Evolutionary conservation across 2,113 vertebrate species (phyloP), one percentile per base, ranked within the genome.

Genomic region (Coregonus clupeaformis): DNA sequence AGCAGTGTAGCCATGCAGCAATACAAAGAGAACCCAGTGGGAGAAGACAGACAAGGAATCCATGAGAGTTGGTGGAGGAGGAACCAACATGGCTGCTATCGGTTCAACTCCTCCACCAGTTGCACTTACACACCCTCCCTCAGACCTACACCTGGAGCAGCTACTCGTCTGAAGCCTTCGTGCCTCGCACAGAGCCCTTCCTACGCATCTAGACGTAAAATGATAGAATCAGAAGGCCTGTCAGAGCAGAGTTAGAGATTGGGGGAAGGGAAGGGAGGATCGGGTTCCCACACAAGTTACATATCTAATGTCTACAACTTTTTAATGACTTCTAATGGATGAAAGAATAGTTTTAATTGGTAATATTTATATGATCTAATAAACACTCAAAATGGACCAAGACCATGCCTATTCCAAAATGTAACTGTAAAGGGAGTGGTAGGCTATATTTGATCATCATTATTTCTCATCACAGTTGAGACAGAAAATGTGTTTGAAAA

Each of bases 151-250:
- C 87, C 89, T 89, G 92, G 86, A 84, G 93, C 90, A 88, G 93
- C 93, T 96, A 96, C 91, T 92, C 90, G 85, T 95, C 94, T 88
- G 94, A 91, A 86, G 95, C 94, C 92, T 95, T 93, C 88, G 94
- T 96, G 90, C 96, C 95, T 90, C 91, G 89, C 84, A 96, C 91
- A 88, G 91, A 92, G 90, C 95, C 94, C 82, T 91, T 95, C 90
- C 94, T 94, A 92, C 89, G 93, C 90, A 97, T 96, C 94, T 96
- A 93, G 89, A 94, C 74, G 91, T 84, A 94, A 93, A 93, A 95
- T 90, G 90, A 94, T 89, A 94, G 70, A 72, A 78, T 92, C 83
- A 94, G 90, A 85, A 89, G 76, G 36, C 36, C 36, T 89, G 30
- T 67, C 9, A 3, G 22, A 30, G 57, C 20, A 78, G 55, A 36